Evolutionary conservation across 2,888 invertebrate genomes (phyloP).

Genomic region (Tipula confusa): DNA sequence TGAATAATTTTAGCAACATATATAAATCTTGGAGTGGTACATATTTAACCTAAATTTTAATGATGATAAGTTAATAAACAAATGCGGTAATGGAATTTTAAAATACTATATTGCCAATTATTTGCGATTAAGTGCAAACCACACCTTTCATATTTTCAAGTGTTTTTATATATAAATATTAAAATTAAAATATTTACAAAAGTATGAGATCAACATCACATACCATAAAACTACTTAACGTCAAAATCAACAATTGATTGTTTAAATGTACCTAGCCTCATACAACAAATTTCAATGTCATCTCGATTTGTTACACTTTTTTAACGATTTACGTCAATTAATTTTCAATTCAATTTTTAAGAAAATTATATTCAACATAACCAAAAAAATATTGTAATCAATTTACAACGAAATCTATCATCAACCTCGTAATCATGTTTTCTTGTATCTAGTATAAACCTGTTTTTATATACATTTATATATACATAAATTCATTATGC

Average conservation of each 20-base stretch:
- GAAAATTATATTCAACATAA: background rate
- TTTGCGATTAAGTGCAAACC: background rate
- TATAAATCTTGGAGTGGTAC: too few relatives aligned
- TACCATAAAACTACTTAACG: background rate
- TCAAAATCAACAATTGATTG: background rate
- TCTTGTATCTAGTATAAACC: background rate
- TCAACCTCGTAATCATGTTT: background rate
- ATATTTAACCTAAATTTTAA: too few relatives aligned
- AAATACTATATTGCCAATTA: too few relatives aligned
- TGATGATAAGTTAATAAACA: too few relatives aligned
- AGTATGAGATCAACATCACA: background rate
- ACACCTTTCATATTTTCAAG: background rate
- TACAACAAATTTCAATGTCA: background rate
- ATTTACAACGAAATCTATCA: background rate
- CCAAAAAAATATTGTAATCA: background rate
- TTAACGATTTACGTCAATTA: background rate
- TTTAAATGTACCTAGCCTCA: background rate
- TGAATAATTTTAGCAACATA: too few relatives aligned
- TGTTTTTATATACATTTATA: too few relatives aligned
- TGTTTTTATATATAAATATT: background rate
- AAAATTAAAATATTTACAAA: background rate
- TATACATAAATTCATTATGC: background rate
- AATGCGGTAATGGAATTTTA: too few relatives aligned
- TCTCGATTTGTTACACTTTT: background rate
- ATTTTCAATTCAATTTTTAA: background rate